Conservation (phyloP, 2,888 invertebrate genomes). For the Phragmatobia fuliginosa region DNA sequence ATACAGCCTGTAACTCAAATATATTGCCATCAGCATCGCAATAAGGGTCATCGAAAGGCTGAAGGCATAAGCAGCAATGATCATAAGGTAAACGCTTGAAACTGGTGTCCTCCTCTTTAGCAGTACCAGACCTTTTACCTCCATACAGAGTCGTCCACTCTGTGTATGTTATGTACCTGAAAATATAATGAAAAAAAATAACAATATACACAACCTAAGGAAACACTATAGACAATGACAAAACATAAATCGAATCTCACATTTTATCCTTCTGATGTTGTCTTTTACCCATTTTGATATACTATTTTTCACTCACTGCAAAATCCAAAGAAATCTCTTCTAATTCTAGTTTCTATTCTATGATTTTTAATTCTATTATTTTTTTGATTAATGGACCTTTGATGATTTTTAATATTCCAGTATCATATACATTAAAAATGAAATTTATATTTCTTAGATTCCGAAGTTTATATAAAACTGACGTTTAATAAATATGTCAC, state of each 20-base stretch:
- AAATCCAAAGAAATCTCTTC: not conserved
- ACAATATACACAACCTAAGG: not conserved
- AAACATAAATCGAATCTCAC: constrained; percentile 77
- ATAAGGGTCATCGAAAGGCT: constrained; percentile 97
- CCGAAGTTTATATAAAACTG: too few relatives aligned
- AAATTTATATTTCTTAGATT: too few relatives aligned
- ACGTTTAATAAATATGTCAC: too few relatives aligned
- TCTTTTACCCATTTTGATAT: constrained; percentile 93
- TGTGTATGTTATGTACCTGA: constrained; percentile 94
- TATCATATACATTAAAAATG: too few relatives aligned
- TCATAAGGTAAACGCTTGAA: constrained; percentile 97
- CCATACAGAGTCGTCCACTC: constrained; percentile 97
- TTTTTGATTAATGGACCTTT: too few relatives aligned
- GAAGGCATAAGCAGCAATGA: constrained; percentile 96
- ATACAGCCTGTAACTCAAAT: constrained; percentile 95
- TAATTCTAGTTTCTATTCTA: not conserved
- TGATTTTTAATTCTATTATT: too few relatives aligned
- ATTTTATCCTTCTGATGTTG: constrained; percentile 98
- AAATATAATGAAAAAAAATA: constrained; percentile 26
- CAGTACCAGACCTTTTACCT: constrained; percentile 91
- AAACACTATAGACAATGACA: not conserved
- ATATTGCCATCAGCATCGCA: constrained; percentile 96
- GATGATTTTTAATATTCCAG: too few relatives aligned
- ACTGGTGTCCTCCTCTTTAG: constrained; percentile 91
- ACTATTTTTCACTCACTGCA: not conserved